A percentile compares a stretch with the other conserved stretches of the same genome.
Conservation (phyloP, 2,797 vertebrate genomes). For the Natrix natrix region DNA sequence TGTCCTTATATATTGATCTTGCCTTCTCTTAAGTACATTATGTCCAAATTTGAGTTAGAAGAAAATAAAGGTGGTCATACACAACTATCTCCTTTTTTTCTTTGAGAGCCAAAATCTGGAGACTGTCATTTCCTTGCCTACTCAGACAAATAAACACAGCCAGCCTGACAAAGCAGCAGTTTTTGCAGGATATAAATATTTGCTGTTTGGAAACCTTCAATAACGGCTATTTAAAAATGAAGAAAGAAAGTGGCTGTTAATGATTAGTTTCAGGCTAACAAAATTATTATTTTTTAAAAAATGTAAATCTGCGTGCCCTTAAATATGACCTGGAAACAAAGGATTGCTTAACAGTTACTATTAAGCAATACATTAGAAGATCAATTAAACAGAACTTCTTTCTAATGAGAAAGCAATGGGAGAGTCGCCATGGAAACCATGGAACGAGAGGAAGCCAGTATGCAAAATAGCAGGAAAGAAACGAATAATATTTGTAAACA, state of each 20-base stretch:
- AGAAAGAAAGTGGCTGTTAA: slow-evolving; percentile 91
- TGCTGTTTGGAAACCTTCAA: slow-evolving; percentile 82
- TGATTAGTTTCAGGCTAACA: slow-evolving; percentile 88
- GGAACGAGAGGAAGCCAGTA: slow-evolving; percentile 74
- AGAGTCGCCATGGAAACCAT: slow-evolving; percentile 88
- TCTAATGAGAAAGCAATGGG: slow-evolving; percentile 80
- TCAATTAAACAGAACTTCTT: slow-evolving; percentile 96
- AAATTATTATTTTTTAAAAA: slow-evolving; percentile 75
- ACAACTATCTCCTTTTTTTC: slow-evolving; percentile 43
- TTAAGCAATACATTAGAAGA: slow-evolving; percentile 95
- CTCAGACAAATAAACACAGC: slow-evolving; percentile 67
- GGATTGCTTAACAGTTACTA: slow-evolving; percentile 89
- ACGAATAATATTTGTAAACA: slow-evolving; percentile 79
- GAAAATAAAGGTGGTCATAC: slow-evolving; percentile 5
- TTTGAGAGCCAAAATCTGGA: slow-evolving; percentile 61
- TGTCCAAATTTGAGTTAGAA: slow-evolving; percentile 46
- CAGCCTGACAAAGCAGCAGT: slow-evolving; percentile 71
- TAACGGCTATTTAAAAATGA: slow-evolving; percentile 81
- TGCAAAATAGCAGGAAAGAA: slow-evolving; percentile 69
- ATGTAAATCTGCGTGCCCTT: slow-evolving; percentile 89
- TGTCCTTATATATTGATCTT: slow-evolving; percentile 33
- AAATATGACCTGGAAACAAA: slow-evolving; percentile 99
- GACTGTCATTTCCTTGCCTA: slow-evolving; percentile 70
- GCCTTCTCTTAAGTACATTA: slow-evolving; percentile 15
- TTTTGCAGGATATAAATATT: slow-evolving; percentile 87